Conservation (phyloP, 2,113 vertebrate genomes). For the Anhinga anhinga region DNA sequence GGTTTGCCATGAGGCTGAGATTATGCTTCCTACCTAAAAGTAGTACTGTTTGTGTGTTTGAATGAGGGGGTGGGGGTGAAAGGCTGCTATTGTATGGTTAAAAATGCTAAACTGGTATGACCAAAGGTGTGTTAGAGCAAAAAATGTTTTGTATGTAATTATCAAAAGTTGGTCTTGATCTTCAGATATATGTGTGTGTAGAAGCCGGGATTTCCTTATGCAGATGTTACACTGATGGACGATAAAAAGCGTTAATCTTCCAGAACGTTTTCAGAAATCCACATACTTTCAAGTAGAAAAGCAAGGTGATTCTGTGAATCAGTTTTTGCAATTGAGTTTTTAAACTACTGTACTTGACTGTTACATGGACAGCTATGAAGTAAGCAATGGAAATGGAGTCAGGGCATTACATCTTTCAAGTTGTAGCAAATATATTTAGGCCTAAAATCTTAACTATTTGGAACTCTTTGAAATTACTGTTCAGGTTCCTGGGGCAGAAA, state of each 20-base stretch:
- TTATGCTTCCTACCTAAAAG: conserved; percentile 51
- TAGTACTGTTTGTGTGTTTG: conserved; percentile 27
- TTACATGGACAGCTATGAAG: conserved; percentile 49
- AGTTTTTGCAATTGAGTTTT: conserved; percentile 38
- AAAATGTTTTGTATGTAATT: conserved; percentile 8
- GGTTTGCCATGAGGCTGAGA: conserved; percentile 55
- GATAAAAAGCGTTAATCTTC: background rate
- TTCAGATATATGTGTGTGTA: background rate
- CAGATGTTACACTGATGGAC: background rate
- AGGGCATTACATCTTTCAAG: conserved; percentile 56
- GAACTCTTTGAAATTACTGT: background rate
- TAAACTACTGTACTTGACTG: conserved; percentile 61
- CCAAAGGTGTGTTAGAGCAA: conserved; percentile 55
- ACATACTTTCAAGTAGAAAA: conserved; percentile 19
- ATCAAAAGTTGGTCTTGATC: conserved; percentile 12
- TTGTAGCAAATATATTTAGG: conserved; percentile 48
- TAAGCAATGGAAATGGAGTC: conserved; percentile 41
- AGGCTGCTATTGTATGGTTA: conserved; percentile 51
- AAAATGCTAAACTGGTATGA: conserved; percentile 47
- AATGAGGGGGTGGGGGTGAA: background rate
- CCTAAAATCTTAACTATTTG: conserved; percentile 28
- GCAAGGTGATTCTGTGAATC: conserved; percentile 63
- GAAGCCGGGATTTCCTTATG: conserved; percentile 9
- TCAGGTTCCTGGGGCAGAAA: conserved; percentile 41
- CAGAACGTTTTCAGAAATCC: conserved; percentile 24